These are phyloP conservation scores for Caracal caracal DNA, from an alignment of 2,113 vertebrate species.

Conservation along the genomic window DNA sequence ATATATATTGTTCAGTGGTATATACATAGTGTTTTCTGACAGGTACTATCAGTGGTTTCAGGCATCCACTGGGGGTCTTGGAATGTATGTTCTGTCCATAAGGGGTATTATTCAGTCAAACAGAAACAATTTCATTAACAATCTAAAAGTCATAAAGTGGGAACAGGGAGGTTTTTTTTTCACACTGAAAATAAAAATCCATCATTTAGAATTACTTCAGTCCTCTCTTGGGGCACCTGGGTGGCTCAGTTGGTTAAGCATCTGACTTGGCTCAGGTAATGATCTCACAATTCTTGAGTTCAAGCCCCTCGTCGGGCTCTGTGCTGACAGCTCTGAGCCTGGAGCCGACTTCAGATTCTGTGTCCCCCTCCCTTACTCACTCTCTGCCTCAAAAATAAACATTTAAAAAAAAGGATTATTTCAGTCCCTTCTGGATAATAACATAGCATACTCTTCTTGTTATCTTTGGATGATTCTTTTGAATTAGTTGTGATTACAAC, in stretches of 20 bases:
- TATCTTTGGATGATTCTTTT: neutral
- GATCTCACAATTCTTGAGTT: no score
- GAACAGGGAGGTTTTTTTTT: neutral
- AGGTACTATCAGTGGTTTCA: neutral
- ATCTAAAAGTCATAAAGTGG: neutral
- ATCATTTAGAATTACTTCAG: neutral
- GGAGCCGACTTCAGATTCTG: no score
- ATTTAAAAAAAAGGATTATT: neutral
- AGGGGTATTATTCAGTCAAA: neutral
- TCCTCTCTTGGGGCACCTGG: no score
- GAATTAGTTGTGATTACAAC: neutral
- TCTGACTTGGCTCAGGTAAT: no score
- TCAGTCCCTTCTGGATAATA: neutral
- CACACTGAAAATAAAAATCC: neutral
- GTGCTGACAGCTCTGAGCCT: no score
- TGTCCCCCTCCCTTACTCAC: no score
- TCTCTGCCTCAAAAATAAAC: no score
- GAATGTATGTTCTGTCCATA: neutral
- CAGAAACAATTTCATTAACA: neutral
- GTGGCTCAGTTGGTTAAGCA: no score
- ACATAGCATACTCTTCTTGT: neutral
- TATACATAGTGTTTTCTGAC: neutral
- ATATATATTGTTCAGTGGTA: neutral
- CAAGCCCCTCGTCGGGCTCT: fast-evolving
- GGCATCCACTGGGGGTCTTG: neutral